Conservation (phyloP, 2,888 invertebrate genomes). For the Oligia fasciuncula region DNA sequence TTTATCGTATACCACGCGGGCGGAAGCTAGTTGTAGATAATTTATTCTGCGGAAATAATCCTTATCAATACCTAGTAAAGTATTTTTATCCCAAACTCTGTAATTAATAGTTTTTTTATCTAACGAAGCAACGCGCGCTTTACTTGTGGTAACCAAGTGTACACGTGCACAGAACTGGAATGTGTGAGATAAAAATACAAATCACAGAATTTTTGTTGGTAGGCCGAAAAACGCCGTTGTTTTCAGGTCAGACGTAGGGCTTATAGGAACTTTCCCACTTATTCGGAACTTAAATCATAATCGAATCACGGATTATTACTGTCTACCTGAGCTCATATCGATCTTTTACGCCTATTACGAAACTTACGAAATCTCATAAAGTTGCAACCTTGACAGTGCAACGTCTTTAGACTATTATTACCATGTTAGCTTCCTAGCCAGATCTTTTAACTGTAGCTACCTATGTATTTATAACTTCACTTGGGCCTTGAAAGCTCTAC, state of each 20-base stretch:
- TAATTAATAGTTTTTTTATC: background rate
- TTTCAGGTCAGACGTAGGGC: background rate
- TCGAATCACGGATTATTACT: background rate
- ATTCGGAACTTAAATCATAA: background rate
- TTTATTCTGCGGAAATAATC: background rate
- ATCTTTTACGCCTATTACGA: conserved; percentile 12
- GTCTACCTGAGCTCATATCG: background rate
- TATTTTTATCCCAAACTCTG: background rate
- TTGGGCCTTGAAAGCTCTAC: conserved; percentile 54
- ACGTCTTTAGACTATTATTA: conserved; percentile 27
- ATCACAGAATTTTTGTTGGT: background rate
- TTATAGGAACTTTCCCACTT: background rate
- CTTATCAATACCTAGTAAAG: background rate
- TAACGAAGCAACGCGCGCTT: background rate
- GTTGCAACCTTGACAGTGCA: conserved; percentile 45
- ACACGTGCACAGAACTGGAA: background rate
- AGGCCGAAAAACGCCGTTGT: background rate
- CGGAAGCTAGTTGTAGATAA: background rate
- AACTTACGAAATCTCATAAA: conserved; percentile 26
- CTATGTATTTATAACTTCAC: conserved; percentile 42
- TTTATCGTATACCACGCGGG: background rate
- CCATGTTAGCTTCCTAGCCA: conserved; percentile 25
- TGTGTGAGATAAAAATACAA: background rate
- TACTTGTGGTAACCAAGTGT: background rate
- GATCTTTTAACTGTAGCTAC: conserved; percentile 29